phyloP scores from a whole-genome alignment of 2,888 invertebrate species.

The Papilio gigon region DNA sequence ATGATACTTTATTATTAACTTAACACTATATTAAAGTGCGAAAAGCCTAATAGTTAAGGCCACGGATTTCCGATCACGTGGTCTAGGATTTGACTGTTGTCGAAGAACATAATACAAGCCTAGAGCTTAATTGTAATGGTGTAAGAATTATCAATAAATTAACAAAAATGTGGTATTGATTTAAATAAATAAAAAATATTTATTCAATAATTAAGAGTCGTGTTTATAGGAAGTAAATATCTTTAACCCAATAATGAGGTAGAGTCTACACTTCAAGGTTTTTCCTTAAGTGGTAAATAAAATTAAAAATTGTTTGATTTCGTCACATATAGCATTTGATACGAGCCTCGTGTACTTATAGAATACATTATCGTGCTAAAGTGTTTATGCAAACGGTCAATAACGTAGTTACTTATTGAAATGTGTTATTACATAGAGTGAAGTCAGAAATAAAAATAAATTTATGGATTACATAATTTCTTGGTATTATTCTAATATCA shows the following conservation, averaged over 20 bases:
- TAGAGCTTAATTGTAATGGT: no score
- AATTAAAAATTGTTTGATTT: constrained; percentile 7
- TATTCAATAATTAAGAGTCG: constrained; percentile 7
- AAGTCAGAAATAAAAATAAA: not conserved
- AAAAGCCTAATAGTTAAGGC: no score
- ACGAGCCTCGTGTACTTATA: constrained; percentile 4
- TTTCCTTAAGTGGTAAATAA: constrained; percentile 13
- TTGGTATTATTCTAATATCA: not conserved
- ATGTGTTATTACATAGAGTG: not conserved
- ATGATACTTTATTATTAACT: not conserved
- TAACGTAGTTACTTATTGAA: not conserved
- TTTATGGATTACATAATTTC: not conserved
- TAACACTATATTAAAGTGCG: no score
- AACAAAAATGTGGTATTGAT: no score
- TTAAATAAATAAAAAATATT: no score
- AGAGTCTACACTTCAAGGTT: constrained; percentile 11
- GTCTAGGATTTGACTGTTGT: no score
- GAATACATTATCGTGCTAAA: constrained; percentile 8
- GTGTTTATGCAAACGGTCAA: not conserved
- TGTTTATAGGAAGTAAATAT: constrained; percentile 23
- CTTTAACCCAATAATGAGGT: not conserved
- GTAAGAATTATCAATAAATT: no score
- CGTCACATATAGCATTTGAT: not conserved
- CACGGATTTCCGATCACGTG: no score
- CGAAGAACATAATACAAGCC: no score